phyloP scores from a whole-genome alignment of 64 coral and sea anemone species.

The Porites australiensis region DNA sequence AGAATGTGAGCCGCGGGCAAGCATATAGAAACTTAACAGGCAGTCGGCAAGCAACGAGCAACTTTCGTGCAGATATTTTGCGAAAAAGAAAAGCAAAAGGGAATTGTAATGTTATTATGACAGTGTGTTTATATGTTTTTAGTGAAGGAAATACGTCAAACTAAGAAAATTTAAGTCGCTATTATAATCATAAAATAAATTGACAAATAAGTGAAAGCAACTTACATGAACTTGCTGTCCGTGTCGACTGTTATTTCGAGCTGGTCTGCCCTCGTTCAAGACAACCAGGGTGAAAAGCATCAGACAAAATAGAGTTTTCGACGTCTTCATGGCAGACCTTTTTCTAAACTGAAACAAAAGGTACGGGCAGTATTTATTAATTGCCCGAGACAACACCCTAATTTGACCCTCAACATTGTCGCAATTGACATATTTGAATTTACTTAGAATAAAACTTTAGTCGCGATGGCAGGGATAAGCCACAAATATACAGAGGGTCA shows the following conservation, averaged over 20 bases:
- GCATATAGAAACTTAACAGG: too few relatives aligned
- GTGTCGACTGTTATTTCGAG: background rate
- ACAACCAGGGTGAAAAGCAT: background rate
- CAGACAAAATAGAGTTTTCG: background rate
- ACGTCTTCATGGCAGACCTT: background rate
- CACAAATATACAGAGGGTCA: background rate
- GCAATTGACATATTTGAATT: constrained; percentile 7
- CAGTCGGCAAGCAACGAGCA: too few relatives aligned
- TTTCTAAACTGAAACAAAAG: background rate
- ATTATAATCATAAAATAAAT: too few relatives aligned
- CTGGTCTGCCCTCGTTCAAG: background rate
- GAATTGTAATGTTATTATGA: too few relatives aligned
- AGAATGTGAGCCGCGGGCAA: too few relatives aligned
- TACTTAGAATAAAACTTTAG: background rate
- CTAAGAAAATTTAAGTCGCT: too few relatives aligned
- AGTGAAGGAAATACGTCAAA: too few relatives aligned
- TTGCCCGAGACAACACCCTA: background rate
- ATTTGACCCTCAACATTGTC: background rate
- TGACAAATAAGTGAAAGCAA: background rate
- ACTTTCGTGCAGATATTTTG: too few relatives aligned
- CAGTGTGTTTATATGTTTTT: too few relatives aligned
- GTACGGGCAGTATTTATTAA: background rate
- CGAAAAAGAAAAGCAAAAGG: too few relatives aligned
- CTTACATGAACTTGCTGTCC: background rate
- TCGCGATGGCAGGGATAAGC: constrained; percentile 11